Percentiles rank a stretch among this genome's conserved stretches.
Evolutionary conservation across 2,888 invertebrate species (phyloP).

Genomic region (Microplitis manilae): DNA sequence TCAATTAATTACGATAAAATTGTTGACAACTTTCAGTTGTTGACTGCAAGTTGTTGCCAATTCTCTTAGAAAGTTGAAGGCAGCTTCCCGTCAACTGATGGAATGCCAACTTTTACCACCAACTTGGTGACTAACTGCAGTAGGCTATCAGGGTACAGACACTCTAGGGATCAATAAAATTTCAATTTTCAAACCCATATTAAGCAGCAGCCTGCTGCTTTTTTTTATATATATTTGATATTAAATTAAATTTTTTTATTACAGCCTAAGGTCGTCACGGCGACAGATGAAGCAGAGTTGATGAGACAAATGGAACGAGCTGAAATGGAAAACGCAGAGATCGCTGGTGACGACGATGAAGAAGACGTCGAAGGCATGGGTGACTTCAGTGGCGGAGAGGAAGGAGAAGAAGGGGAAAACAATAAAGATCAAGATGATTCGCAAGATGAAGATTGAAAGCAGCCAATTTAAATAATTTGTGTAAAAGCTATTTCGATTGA

Average conservation of each 20-base stretch:
- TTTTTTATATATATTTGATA: not conserved
- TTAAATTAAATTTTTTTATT: conserved; percentile 32
- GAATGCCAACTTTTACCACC: too few species aligned
- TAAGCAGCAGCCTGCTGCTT: too few species aligned
- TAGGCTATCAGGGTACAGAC: too few species aligned
- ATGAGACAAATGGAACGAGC: conserved; percentile 94
- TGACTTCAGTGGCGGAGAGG: conserved; percentile 73
- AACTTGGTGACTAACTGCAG: too few species aligned
- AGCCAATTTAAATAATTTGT: not conserved
- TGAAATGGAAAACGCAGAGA: conserved; percentile 94
- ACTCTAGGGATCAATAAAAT: too few species aligned
- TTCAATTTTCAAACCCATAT: too few species aligned
- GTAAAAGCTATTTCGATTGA: not conserved
- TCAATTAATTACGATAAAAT: too few species aligned
- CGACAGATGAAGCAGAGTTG: conserved; percentile 96
- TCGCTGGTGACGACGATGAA: conserved; percentile 90
- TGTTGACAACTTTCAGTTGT: too few species aligned
- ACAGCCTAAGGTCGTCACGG: conserved; percentile 98
- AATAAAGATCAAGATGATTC: conserved; percentile 64
- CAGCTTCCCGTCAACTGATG: too few species aligned
- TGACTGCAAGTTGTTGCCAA: too few species aligned
- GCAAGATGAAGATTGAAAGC: conserved; percentile 62
- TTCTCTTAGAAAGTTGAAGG: too few species aligned
- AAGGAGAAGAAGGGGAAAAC: conserved; percentile 70
- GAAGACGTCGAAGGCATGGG: conserved; percentile 81